These are phyloP conservation scores for Pocillopora verrucosa DNA, from an alignment of 64 coral and sea anemone genomes.

Conservation along the genomic window DNA sequence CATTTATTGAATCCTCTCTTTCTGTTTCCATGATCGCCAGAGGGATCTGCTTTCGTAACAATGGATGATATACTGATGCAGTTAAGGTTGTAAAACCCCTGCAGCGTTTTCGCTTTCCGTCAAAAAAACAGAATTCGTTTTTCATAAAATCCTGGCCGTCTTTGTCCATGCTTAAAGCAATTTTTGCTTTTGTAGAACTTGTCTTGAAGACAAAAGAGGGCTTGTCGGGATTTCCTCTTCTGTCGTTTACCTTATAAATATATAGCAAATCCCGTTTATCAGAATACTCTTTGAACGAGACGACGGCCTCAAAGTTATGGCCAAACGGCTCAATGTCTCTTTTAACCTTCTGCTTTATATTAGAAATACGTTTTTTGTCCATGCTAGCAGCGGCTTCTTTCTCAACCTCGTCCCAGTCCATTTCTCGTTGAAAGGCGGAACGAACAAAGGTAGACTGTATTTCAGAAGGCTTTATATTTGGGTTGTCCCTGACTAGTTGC, in stretches of 20 bases:
- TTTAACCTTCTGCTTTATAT: no score
- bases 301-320: no score
- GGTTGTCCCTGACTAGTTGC: no score
- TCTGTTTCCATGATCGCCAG: conserved; percentile 21
- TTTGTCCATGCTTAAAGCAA: conserved; percentile 34
- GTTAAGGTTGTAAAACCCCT: conserved; percentile 17
- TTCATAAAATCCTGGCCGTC: conserved; percentile 12
- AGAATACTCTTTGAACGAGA: no score
- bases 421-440: no score
- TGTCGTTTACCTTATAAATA: conserved; percentile 60
- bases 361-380: no score
- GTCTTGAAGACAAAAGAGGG: conserved; percentile 64
- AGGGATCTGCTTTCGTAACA: conserved; percentile 22
- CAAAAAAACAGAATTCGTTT: conserved; percentile 31
- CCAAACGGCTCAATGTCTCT: no score
- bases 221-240: conserved; percentile 46
- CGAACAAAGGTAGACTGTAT: no score
- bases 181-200: conserved; percentile 34
- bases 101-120: conserved; percentile 37
- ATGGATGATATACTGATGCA: conserved; percentile 23
- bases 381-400: no score
- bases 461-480: no score
- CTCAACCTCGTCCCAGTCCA: no score
- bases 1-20: conserved; percentile 9
- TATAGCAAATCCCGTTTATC: conserved; percentile 45